phyloP scores from a whole-genome alignment of 2,797 vertebrate species.

The Sebastiscus tertius region DNA sequence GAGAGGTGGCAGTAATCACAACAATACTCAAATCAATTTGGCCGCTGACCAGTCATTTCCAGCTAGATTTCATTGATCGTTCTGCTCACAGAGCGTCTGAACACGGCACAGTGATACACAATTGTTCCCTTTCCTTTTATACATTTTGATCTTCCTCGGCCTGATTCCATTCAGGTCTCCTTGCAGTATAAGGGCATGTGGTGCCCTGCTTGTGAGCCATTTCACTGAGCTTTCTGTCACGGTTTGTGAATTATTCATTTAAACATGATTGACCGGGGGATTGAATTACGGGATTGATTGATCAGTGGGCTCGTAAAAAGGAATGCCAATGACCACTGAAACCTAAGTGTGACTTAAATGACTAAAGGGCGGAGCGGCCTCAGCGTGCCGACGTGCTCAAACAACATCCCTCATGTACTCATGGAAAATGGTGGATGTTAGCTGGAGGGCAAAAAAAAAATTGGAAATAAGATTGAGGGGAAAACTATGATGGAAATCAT shows the following conservation, averaged over 20 bases:
- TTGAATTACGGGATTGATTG: slow-evolving; percentile 76
- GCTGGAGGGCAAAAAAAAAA: too few species aligned
- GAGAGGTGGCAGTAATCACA: not conserved
- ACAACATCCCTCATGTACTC: not conserved
- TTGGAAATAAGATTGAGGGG: not conserved
- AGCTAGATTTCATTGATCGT: not conserved
- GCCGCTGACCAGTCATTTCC: not conserved
- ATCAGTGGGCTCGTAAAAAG: slow-evolving; percentile 73
- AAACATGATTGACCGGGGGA: slow-evolving; percentile 74
- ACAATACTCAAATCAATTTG: not conserved
- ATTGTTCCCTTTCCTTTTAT: slow-evolving; percentile 13
- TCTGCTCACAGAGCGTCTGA: not conserved
- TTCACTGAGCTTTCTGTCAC: slow-evolving; percentile 64
- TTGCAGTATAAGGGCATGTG: slow-evolving; percentile 53
- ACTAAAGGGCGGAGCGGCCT: slow-evolving; percentile 41
- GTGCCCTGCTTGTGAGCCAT: slow-evolving; percentile 49
- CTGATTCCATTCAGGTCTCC: slow-evolving; percentile 45
- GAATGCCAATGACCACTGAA: slow-evolving; percentile 70
- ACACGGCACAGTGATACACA: not conserved
- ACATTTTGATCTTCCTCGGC: slow-evolving; percentile 18
- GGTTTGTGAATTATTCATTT: slow-evolving; percentile 77
- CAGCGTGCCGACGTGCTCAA: not conserved
- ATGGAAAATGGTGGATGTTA: not conserved
- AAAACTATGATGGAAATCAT: not conserved
- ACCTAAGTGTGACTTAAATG: slow-evolving; percentile 73